A percentile compares a stretch with the other conserved stretches of the same genome.
Evolutionary conservation across 92 coral and sea anemone genomes (phyloP).

Genomic region (Paramuricea clavata): DNA sequence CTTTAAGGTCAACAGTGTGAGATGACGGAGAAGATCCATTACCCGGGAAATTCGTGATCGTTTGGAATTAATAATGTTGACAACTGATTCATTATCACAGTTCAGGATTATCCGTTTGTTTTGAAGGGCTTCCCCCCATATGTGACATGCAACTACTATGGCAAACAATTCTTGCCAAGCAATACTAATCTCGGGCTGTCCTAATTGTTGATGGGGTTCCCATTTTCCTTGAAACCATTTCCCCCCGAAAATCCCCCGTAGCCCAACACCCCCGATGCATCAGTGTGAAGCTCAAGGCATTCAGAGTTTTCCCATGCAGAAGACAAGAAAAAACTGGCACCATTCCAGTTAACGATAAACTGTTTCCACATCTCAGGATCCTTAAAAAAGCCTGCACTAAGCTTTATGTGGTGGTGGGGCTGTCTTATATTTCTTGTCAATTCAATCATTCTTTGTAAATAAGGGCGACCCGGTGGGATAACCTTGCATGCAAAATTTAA

Average conservation of each 20-base stretch:
- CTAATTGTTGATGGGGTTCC: constrained; percentile 58
- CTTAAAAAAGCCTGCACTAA: constrained; percentile 45
- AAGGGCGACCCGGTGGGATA: constrained; percentile 9
- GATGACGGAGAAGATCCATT: constrained; percentile 59
- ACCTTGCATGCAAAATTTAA: constrained; percentile 50
- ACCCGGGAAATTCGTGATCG: constrained; percentile 67
- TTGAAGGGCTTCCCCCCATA: constrained; percentile 39
- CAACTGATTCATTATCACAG: constrained; percentile 70
- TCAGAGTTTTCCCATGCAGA: constrained; percentile 48
- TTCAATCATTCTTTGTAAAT: constrained; percentile 11
- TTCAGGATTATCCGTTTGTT: constrained; percentile 48
- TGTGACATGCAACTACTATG: constrained; percentile 19
- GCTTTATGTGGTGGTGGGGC: constrained; percentile 70
- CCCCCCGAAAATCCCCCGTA: constrained; percentile 60
- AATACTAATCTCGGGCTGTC: neutral
- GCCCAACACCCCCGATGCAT: constrained; percentile 76
- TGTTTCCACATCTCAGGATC: constrained; percentile 61
- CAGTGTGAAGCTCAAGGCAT: constrained; percentile 55
- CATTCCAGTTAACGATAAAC: constrained; percentile 50
- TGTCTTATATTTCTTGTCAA: constrained; percentile 39
- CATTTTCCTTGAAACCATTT: constrained; percentile 80
- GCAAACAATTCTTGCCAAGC: constrained; percentile 14
- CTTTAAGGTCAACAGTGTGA: constrained; percentile 58
- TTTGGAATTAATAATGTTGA: constrained; percentile 67
- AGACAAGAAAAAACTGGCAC: constrained; percentile 56